Evolutionary conservation across 2,113 vertebrate species (phyloP).

Genomic region (Tetrax tetrax): DNA sequence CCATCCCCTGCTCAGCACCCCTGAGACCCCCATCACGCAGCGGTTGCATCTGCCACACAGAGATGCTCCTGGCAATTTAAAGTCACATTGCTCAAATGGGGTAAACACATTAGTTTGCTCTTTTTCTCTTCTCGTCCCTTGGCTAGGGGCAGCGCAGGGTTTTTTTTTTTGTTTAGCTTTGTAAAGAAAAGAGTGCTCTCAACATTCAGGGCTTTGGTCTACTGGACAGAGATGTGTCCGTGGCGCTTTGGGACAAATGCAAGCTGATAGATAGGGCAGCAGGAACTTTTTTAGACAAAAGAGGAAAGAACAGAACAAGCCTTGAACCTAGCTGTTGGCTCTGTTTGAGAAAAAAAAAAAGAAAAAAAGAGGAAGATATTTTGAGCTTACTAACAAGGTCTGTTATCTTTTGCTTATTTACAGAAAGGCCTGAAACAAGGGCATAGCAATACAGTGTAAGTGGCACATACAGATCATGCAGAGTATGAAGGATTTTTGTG

Average conservation of each 20-base stretch:
- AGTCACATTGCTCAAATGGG: rapidly evolving
- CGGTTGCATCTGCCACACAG: neutral
- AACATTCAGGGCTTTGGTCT: neutral
- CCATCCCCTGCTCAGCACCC: rapidly evolving
- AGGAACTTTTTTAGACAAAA: neutral
- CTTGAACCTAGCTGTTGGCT: slow-evolving; percentile 33
- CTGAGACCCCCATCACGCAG: rapidly evolving
- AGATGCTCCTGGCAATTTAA: rapidly evolving
- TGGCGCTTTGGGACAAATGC: neutral
- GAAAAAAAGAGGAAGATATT: neutral
- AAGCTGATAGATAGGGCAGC: neutral
- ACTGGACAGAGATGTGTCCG: neutral
- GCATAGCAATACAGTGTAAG: neutral
- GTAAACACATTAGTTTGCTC: neutral
- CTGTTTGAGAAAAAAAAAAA: neutral
- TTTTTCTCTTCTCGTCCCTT: neutral
- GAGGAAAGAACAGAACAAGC: slow-evolving; percentile 28
- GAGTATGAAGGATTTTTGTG: neutral
- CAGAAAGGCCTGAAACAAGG: neutral
- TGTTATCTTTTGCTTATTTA: neutral
- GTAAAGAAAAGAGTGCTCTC: neutral
- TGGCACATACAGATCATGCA: neutral
- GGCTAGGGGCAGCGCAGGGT: neutral
- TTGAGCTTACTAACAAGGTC: neutral
- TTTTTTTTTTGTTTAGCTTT: neutral